These are phyloP conservation scores for Octopus bimaculoides DNA, from an alignment of 1,140 invertebrate genomes.

Conservation along the genomic window DNA sequence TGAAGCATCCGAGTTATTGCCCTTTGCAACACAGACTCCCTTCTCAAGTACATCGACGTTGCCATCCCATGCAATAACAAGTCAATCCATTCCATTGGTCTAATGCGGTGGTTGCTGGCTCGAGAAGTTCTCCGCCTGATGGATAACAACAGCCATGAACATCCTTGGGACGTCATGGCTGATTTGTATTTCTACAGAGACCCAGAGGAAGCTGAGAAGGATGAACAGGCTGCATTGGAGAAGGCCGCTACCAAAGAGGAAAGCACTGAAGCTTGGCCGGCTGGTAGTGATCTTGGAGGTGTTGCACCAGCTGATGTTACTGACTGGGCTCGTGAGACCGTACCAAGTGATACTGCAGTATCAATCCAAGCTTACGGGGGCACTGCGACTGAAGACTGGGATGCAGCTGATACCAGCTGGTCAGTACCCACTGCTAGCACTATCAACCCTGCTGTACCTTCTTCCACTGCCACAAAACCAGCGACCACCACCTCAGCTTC, in stretches of 20 bases:
- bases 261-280: slow-evolving; percentile 53
- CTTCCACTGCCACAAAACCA: slow-evolving; percentile 22
- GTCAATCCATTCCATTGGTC: slow-evolving; percentile 87
- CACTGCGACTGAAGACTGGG: slow-evolving; percentile 19
- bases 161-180: slow-evolving; percentile 91
- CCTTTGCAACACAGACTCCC: slow-evolving; percentile 95
- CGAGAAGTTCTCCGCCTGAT: slow-evolving; percentile 93
- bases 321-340: slow-evolving; percentile 47
- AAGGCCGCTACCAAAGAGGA: slow-evolving; percentile 44
- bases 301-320: slow-evolving; percentile 52
- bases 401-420: too few species aligned
- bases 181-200: slow-evolving; percentile 99
- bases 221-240: too few species aligned
- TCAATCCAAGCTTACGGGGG: slow-evolving; percentile 22
- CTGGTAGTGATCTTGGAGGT: slow-evolving; percentile 47
- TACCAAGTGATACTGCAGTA: slow-evolving; percentile 22
- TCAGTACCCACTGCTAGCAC: slow-evolving; percentile 27
- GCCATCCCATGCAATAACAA: slow-evolving; percentile 99
- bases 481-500: slow-evolving; percentile 20
- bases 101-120: slow-evolving; percentile 99
- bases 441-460: slow-evolving; percentile 16
- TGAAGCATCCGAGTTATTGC: slow-evolving; percentile 99
- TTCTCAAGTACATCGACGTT: slow-evolving; percentile 94
- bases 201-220: slow-evolving; percentile 95
- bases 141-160: slow-evolving; percentile 86